phyloP scores from a whole-genome alignment of 2,113 vertebrate genomes.

The Xenotilapia flavipinnis region DNA sequence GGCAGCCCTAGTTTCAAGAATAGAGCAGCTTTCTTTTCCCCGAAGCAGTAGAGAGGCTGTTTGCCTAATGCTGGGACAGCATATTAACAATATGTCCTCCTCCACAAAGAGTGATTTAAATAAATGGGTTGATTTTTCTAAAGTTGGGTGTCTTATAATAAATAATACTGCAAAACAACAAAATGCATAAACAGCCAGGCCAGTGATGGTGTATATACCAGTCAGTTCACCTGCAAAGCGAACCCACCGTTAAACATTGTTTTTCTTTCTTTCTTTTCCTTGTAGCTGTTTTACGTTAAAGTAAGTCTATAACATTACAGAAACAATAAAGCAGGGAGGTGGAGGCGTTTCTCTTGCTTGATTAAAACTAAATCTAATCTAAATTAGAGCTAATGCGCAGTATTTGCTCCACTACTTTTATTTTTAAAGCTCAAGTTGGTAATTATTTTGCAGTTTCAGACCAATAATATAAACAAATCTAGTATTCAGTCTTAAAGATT shows the following conservation, averaged over 20 bases:
- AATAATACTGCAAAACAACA: background rate
- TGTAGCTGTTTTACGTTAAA: background rate
- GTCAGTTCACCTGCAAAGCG: background rate
- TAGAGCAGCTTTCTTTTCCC: background rate
- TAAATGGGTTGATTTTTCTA: background rate
- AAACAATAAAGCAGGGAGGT: background rate
- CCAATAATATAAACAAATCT: background rate
- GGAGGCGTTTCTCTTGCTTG: background rate
- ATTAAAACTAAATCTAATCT: background rate
- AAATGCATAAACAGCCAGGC: background rate
- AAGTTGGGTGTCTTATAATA: background rate
- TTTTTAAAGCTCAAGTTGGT: background rate
- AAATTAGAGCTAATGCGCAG: rapidly evolving
- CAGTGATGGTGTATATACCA: background rate
- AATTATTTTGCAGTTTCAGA: background rate
- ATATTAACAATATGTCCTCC: background rate
- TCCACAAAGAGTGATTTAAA: background rate
- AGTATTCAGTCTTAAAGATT: background rate
- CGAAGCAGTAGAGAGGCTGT: background rate
- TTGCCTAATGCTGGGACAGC: background rate
- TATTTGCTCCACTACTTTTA: background rate
- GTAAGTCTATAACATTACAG: background rate
- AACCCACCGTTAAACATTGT: background rate
- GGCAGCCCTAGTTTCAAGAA: background rate
- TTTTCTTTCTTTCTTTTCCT: background rate